Evolutionary conservation across 2,113 vertebrate genomes (phyloP).

Genomic region (Spea multiplicata): DNA sequence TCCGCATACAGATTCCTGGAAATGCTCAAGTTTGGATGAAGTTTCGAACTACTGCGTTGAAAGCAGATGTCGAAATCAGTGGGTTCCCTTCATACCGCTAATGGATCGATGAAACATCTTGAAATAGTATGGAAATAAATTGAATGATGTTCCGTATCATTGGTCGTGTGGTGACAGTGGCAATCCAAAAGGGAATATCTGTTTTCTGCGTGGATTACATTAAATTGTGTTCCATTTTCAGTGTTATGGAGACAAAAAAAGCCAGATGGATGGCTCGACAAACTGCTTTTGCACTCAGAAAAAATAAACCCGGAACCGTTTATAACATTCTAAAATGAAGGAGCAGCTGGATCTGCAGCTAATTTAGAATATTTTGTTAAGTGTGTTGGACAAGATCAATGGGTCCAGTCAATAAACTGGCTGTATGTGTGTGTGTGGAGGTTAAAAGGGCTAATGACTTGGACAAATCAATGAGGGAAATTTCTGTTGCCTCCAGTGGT

Average conservation of each 20-base stretch:
- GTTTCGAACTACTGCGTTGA: conserved; percentile 85
- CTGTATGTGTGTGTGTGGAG: too few species aligned
- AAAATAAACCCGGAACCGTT: too few species aligned
- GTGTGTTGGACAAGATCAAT: background rate
- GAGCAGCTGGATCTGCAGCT: conserved; percentile 34
- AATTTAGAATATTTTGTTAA: background rate
- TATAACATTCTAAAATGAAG: background rate
- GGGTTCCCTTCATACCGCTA: conserved; percentile 82
- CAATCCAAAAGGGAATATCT: background rate
- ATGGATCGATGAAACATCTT: conserved; percentile 75
- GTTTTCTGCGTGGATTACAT: background rate
- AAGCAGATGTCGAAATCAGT: conserved; percentile 82
- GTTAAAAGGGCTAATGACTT: too few species aligned
- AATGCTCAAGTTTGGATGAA: conserved; percentile 73
- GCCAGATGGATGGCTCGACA: background rate
- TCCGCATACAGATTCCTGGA: conserved; percentile 76
- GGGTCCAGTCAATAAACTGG: too few species aligned
- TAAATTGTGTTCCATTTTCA: background rate
- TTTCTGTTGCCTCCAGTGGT: background rate
- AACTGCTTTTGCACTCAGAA: too few species aligned
- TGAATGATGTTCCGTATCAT: background rate
- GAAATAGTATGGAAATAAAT: background rate
- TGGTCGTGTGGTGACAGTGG: background rate
- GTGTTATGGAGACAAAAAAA: conserved; percentile 6
- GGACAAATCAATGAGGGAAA: background rate